phyloP scores from a whole-genome alignment of 2,113 vertebrate species.

The Azemiops feae region DNA sequence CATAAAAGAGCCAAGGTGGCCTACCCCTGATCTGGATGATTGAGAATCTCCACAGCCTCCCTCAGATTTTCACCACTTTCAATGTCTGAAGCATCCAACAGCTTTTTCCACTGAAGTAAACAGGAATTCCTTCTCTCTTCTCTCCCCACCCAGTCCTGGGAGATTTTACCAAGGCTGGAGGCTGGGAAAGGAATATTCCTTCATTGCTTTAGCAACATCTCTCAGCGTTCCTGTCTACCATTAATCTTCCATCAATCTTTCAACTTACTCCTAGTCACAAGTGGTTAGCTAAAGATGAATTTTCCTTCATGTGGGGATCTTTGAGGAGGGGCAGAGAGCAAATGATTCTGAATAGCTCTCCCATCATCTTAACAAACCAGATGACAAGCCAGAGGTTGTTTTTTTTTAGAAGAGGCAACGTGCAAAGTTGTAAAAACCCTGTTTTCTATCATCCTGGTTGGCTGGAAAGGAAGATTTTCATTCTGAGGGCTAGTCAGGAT shows the following conservation, averaged over 20 bases:
- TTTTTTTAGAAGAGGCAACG: no score
- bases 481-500: background rate
- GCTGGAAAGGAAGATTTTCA: background rate
- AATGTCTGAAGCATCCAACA: background rate
- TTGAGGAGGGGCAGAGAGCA: slow-evolving; percentile 10
- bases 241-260: slow-evolving; percentile 4
- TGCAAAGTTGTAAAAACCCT: background rate
- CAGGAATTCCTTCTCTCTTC: background rate
- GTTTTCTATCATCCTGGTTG: background rate
- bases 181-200: background rate
- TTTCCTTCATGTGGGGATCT: background rate
- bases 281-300: slow-evolving; percentile 11
- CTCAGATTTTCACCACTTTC: background rate
- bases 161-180: background rate
- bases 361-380: background rate
- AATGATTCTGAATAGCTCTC: background rate
- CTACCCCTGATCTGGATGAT: background rate
- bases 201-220: background rate
- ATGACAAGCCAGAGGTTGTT: background rate
- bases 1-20: no score
- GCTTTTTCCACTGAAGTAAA: background rate
- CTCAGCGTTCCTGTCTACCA: background rate
- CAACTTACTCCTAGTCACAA: background rate
- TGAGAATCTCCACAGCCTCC: slow-evolving; percentile 17
- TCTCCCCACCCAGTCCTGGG: background rate